Evolutionary conservation across 53 echinoderm and acorn worm species (phyloP).

Genomic region (Echinometra lucunter): DNA sequence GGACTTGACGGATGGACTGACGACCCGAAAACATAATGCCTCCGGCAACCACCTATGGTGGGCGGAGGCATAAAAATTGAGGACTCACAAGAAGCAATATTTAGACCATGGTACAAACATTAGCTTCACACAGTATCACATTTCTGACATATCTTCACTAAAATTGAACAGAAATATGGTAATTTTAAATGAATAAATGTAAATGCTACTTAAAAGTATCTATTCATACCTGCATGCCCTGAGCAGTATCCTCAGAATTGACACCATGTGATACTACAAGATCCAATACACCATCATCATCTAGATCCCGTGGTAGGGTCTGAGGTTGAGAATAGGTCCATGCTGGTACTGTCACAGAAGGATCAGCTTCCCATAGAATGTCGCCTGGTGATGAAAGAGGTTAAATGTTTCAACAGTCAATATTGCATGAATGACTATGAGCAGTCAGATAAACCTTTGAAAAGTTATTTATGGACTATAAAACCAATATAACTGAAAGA

Average conservation of each 20-base stretch:
- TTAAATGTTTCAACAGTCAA: too few species aligned
- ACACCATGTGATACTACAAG: slow-evolving; percentile 78
- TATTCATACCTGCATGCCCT: not conserved
- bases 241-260: not conserved
- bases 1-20: too few species aligned
- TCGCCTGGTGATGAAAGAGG: too few species aligned
- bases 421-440: slow-evolving; percentile 55
- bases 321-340: slow-evolving; percentile 88
- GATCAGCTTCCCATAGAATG: slow-evolving; percentile 77
- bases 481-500: too few species aligned
- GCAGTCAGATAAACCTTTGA: too few species aligned
- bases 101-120: too few species aligned
- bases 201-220: not conserved
- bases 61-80: too few species aligned
- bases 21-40: too few species aligned
- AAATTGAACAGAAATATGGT: not conserved
- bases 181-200: not conserved
- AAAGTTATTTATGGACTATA: too few species aligned
- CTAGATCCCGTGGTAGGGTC: slow-evolving; percentile 77
- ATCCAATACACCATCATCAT: slow-evolving; percentile 79
- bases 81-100: too few species aligned
- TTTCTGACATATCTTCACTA: not conserved
- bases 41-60: too few species aligned
- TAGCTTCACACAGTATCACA: too few species aligned
- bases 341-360: slow-evolving; percentile 43